These are phyloP conservation scores for Eumaeus atala DNA, from an alignment of 1,140 invertebrate species.

Conservation along the genomic window DNA sequence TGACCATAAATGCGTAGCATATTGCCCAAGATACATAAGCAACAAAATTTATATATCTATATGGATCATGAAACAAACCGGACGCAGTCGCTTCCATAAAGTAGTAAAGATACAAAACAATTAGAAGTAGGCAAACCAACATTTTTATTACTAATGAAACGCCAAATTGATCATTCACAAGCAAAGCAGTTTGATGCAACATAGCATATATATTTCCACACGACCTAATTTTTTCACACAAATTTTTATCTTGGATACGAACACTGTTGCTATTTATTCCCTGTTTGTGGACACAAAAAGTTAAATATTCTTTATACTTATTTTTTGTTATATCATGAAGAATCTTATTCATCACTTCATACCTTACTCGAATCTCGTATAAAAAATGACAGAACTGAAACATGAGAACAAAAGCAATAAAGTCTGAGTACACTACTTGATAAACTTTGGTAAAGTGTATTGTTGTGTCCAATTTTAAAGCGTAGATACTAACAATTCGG, in stretches of 20 bases:
- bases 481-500: slow-evolving; percentile 34
- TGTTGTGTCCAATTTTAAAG: slow-evolving; percentile 21
- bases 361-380: slow-evolving; percentile 30
- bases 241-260: slow-evolving; percentile 33
- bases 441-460: slow-evolving; percentile 37
- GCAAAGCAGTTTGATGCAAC: slow-evolving; percentile 32
- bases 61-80: slow-evolving; percentile 40
- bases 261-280: slow-evolving; percentile 22
- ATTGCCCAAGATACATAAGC: slow-evolving; percentile 47
- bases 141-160: slow-evolving; percentile 35
- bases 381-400: slow-evolving; percentile 37
- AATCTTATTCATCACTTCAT: slow-evolving; percentile 35
- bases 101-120: slow-evolving; percentile 47
- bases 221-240: slow-evolving; percentile 37
- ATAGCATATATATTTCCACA: slow-evolving; percentile 43
- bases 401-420: slow-evolving; percentile 29
- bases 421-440: slow-evolving; percentile 36
- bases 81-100: slow-evolving; percentile 56
- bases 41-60: slow-evolving; percentile 38
- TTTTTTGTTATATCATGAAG: slow-evolving; percentile 30
- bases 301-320: slow-evolving; percentile 29
- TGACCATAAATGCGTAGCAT: slow-evolving; percentile 28
- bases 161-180: slow-evolving; percentile 37
- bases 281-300: slow-evolving; percentile 27
- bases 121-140: slow-evolving; percentile 27